Conservation (phyloP, 2,888 invertebrate species). For the Empis stercorea region DNA sequence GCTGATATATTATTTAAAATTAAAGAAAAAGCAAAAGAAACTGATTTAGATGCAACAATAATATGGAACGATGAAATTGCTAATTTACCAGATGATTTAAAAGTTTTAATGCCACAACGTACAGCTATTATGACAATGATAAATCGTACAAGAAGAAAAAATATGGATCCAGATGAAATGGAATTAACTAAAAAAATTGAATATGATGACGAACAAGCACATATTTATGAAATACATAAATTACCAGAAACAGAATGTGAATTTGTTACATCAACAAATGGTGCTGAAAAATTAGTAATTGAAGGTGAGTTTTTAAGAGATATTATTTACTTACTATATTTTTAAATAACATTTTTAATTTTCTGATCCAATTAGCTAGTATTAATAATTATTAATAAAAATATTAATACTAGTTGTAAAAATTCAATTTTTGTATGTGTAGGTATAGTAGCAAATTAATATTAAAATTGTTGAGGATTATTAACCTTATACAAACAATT, state of each 20-base stretch:
- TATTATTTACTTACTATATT: too few relatives aligned
- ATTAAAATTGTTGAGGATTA: too few relatives aligned
- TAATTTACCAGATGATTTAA: slow-evolving; percentile 1
- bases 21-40: not conserved
- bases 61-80: not conserved
- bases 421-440: too few relatives aligned
- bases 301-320: not conserved
- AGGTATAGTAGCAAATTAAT: too few relatives aligned
- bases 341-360: too few relatives aligned
- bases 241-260: not conserved
- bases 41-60: not conserved
- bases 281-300: not conserved
- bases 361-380: too few relatives aligned
- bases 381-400: too few relatives aligned
- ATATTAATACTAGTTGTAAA: too few relatives aligned
- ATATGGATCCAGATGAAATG: not conserved
- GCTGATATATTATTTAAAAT: not conserved
- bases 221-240: not conserved
- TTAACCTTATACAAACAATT: too few relatives aligned
- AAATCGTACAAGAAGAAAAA: not conserved
- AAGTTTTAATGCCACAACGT: not conserved
- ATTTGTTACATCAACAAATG: not conserved
- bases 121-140: not conserved
- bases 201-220: not conserved
- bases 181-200: not conserved